Evolutionary conservation across 1,140 invertebrate genomes (phyloP).

Genomic region (Atta cephalotes): DNA sequence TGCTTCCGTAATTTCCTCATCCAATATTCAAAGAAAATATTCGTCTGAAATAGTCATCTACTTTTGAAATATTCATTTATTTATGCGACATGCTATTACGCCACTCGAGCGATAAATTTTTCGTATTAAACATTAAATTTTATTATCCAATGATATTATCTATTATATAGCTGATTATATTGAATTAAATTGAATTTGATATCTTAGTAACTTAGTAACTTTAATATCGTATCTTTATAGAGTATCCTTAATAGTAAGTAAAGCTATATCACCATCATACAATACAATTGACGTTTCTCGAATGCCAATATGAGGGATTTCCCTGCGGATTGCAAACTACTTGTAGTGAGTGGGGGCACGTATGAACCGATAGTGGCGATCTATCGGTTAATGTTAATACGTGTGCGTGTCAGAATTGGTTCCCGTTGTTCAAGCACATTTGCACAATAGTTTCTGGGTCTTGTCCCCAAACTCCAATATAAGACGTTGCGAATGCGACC

Average conservation of each 20-base stretch:
- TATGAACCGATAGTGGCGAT: constrained; percentile 61
- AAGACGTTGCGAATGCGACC: constrained; percentile 40
- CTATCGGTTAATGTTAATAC: constrained; percentile 68
- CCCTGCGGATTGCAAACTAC: constrained; percentile 62
- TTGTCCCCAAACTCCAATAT: constrained; percentile 29
- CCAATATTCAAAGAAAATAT: constrained; percentile 59
- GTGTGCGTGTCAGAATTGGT: constrained; percentile 65
- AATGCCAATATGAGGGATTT: constrained; percentile 79
- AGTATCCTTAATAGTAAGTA: background rate
- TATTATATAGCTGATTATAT: background rate
- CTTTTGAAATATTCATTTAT: constrained; percentile 53
- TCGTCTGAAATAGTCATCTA: constrained; percentile 2
- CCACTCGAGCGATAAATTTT: constrained; percentile 8
- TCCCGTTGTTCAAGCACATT: constrained; percentile 59
- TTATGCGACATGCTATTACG: background rate
- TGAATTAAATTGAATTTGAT: background rate
- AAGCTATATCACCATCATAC: constrained; percentile 36
- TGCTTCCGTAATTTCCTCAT: constrained; percentile 56
- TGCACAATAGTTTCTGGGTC: constrained; percentile 62
- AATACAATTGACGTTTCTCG: constrained; percentile 53
- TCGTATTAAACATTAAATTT: background rate
- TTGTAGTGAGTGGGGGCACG: constrained; percentile 32
- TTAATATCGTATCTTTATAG: constrained; percentile 3
- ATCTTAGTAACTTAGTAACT: background rate
- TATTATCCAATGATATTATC: background rate